A percentile compares a stretch with the other conserved stretches of the same genome.
phyloP scores from a whole-genome alignment of 2,888 invertebrate genomes.

The Drosophila buzzatii region DNA sequence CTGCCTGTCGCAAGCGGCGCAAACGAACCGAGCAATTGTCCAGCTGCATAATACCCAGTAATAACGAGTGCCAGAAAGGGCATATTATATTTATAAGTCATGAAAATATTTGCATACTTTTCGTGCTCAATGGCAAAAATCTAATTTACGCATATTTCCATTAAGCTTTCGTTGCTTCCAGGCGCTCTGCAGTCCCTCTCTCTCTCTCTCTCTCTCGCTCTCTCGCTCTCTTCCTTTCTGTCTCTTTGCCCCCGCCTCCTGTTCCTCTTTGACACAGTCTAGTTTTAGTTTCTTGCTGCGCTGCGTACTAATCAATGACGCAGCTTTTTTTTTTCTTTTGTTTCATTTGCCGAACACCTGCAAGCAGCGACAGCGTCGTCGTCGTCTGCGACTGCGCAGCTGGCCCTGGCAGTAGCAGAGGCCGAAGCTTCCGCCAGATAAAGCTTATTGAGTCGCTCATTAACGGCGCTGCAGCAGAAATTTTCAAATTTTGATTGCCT shows the following conservation, averaged over 20 bases:
- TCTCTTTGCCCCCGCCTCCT: background rate
- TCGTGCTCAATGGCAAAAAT: background rate
- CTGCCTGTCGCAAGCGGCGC: conserved; percentile 63
- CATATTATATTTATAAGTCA: conserved; percentile 8
- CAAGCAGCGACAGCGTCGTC: conserved; percentile 31
- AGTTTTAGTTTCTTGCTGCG: conserved; percentile 52
- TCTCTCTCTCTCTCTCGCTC: background rate
- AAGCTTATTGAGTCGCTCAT: conserved; percentile 64
- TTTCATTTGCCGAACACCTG: conserved; percentile 61
- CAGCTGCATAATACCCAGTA: conserved; percentile 46
- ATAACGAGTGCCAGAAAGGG: conserved; percentile 5
- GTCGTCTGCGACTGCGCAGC: conserved; percentile 49
- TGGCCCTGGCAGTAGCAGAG: conserved; percentile 48
- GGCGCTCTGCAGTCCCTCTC: background rate
- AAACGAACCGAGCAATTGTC: conserved; percentile 59
- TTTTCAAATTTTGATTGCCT: conserved; percentile 63
- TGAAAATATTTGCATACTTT: background rate
- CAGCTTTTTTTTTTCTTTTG: conserved; percentile 49
- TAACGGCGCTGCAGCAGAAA: conserved; percentile 49
- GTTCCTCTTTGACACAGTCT: conserved; percentile 28
- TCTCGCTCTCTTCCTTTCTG: background rate
- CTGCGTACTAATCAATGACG: conserved; percentile 74
- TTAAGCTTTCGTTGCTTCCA: conserved; percentile 10
- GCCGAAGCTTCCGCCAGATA: conserved; percentile 59
- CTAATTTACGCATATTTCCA: conserved; percentile 7